These are phyloP conservation scores for Craterocephalus amniculus DNA, from an alignment of 2,797 vertebrate species.

Conservation along the genomic window DNA sequence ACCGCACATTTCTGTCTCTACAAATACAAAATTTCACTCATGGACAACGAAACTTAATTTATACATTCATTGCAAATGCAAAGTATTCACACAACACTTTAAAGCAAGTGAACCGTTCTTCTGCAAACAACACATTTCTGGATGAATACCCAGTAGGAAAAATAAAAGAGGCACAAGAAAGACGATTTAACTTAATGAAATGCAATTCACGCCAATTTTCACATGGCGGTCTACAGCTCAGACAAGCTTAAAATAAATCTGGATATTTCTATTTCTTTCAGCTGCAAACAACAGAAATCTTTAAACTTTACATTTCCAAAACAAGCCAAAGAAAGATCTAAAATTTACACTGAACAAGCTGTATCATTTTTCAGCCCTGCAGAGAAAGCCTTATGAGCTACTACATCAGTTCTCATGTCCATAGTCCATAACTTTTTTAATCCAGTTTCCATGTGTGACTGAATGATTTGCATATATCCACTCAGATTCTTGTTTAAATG, in stretches of 20 bases:
- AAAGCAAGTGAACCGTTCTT: constrained; percentile 28
- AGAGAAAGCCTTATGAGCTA: constrained; percentile 21
- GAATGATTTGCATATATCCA: constrained; percentile 14
- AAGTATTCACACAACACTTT: constrained; percentile 27
- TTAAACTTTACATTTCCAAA: constrained; percentile 16
- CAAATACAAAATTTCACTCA: constrained; percentile 35
- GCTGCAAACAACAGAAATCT: constrained; percentile 19
- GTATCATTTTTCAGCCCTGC: constrained; percentile 30
- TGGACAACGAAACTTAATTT: constrained; percentile 24
- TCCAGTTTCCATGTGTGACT: background rate
- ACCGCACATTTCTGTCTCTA: constrained; percentile 1
- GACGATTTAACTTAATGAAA: constrained; percentile 17
- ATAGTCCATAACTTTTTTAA: constrained; percentile 17
- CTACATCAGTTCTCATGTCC: background rate
- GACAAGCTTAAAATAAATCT: constrained; percentile 21
- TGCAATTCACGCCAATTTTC: background rate
- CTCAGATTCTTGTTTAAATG: constrained; percentile 8
- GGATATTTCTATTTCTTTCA: constrained; percentile 9
- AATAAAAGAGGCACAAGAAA: constrained; percentile 62
- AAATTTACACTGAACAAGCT: constrained; percentile 16
- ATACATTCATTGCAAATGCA: constrained; percentile 62
- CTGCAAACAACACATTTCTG: constrained; percentile 26
- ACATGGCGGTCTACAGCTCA: constrained; percentile 17
- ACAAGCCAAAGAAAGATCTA: constrained; percentile 19
- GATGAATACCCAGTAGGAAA: constrained; percentile 22